A percentile compares a stretch with the other conserved stretches of the same genome.
phyloP scores from a whole-genome alignment of 1,140 invertebrate species.

The Dolichoris vasculosae region DNA sequence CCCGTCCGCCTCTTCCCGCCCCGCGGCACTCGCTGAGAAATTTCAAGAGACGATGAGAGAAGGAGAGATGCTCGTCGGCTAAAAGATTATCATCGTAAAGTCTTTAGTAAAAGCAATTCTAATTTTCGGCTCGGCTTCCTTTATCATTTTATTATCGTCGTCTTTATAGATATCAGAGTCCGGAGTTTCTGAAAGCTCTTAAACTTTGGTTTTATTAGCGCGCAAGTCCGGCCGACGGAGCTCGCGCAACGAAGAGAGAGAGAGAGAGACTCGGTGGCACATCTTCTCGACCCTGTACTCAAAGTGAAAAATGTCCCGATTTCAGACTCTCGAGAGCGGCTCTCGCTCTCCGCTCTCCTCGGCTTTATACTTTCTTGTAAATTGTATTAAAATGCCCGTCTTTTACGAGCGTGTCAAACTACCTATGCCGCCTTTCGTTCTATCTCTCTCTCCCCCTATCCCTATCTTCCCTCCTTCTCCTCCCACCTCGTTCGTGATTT shows the following conservation, averaged over 20 bases:
- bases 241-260: too few relatives aligned
- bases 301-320: conserved; percentile 53
- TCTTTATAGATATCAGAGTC: conserved; percentile 53
- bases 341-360: conserved; percentile 47
- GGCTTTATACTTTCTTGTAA: conserved; percentile 69
- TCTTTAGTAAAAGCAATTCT: conserved; percentile 52
- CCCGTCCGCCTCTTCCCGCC: too few relatives aligned
- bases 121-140: conserved; percentile 55
- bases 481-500: conserved; percentile 28
- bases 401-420: conserved; percentile 75
- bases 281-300: conserved; percentile 35
- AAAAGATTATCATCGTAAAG: conserved; percentile 54
- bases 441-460: conserved; percentile 42
- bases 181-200: conserved; percentile 52
- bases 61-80: conserved; percentile 13
- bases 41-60: conserved; percentile 15
- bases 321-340: neutral
- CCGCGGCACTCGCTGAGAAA: neutral
- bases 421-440: conserved; percentile 62
- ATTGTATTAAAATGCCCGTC: conserved; percentile 74
- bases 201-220: conserved; percentile 54
- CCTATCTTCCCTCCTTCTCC: conserved; percentile 25
- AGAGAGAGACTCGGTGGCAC: conserved; percentile 29
- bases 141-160: conserved; percentile 56
- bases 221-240: conserved; percentile 33